Conservation (phyloP, 37 sponge, comb jelly and placozoan genomes). For the Beroe forskalii region DNA sequence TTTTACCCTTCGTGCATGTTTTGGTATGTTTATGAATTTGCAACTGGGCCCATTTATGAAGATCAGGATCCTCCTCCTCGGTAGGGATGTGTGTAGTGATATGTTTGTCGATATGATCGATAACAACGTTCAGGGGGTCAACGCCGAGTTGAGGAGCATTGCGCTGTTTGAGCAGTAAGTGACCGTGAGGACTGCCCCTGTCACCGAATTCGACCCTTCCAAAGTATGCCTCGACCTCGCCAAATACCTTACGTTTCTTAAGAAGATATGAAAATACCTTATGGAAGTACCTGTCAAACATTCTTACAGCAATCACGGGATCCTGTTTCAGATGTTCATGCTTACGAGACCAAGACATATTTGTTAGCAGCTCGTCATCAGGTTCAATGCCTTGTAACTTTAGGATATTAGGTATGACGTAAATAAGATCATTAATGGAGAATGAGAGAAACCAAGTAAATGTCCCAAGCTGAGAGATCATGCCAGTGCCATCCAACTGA, state of each 20-base stretch:
- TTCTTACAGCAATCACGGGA: conserved; percentile 4
- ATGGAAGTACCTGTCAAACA: conserved; percentile 1
- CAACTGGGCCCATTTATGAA: background rate
- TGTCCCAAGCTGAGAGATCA: background rate
- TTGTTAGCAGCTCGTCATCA: background rate
- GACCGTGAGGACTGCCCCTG: background rate
- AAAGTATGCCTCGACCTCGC: background rate
- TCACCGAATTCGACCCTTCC: conserved; percentile 29
- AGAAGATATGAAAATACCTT: background rate
- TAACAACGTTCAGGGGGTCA: background rate
- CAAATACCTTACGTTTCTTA: background rate
- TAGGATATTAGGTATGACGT: conserved; percentile 20
- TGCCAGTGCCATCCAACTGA: background rate
- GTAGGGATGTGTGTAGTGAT: background rate
- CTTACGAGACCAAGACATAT: conserved; percentile 19
- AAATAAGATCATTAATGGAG: conserved; percentile 26
- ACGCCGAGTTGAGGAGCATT: background rate
- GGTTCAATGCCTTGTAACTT: background rate
- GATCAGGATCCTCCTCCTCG: conserved; percentile 11
- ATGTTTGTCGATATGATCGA: background rate
- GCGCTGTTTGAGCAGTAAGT: background rate
- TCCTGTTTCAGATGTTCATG: background rate
- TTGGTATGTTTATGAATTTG: conserved; percentile 12
- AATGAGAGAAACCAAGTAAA: conserved; percentile 47
- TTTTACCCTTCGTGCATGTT: conserved; percentile 4